Conservation (phyloP, 2,113 vertebrate genomes). For the Ctenodactylus gundi region DNA sequence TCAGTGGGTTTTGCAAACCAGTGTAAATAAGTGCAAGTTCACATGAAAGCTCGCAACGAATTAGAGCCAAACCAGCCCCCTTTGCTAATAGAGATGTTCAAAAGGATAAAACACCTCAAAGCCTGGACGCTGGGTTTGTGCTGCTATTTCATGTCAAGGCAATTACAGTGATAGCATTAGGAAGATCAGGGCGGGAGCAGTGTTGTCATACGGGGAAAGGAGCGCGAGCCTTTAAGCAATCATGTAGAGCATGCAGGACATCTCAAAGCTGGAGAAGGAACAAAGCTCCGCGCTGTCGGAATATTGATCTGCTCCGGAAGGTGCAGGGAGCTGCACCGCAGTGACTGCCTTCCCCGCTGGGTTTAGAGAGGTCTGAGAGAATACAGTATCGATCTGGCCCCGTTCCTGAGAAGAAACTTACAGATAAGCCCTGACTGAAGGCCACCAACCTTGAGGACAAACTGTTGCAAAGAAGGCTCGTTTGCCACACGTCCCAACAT, state of each 20-base stretch:
- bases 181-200: conserved; percentile 80
- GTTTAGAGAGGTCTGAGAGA: conserved; percentile 90
- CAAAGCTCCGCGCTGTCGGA: conserved; percentile 94
- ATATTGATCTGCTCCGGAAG: conserved; percentile 97
- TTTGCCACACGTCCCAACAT: neutral
- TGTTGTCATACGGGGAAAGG: conserved; percentile 86
- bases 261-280: conserved; percentile 93
- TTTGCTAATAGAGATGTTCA: conserved; percentile 75
- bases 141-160: conserved; percentile 87
- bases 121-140: conserved; percentile 79
- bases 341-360: conserved; percentile 93
- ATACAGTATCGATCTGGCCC: conserved; percentile 96
- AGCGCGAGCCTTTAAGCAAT: conserved; percentile 97
- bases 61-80: conserved; percentile 82
- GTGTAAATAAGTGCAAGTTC: conserved; percentile 66
- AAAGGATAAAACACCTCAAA: conserved; percentile 82
- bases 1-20: conserved; percentile 63
- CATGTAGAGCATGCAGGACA: conserved; percentile 96
- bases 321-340: conserved; percentile 87
- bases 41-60: conserved; percentile 68
- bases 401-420: conserved; percentile 92
- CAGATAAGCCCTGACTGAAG: conserved; percentile 90
- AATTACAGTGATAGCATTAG: conserved; percentile 88
- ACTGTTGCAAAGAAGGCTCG: conserved; percentile 80
- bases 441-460: conserved; percentile 86